Conservation (phyloP, 2,113 vertebrate species). For the Zosterops pallidus region DNA sequence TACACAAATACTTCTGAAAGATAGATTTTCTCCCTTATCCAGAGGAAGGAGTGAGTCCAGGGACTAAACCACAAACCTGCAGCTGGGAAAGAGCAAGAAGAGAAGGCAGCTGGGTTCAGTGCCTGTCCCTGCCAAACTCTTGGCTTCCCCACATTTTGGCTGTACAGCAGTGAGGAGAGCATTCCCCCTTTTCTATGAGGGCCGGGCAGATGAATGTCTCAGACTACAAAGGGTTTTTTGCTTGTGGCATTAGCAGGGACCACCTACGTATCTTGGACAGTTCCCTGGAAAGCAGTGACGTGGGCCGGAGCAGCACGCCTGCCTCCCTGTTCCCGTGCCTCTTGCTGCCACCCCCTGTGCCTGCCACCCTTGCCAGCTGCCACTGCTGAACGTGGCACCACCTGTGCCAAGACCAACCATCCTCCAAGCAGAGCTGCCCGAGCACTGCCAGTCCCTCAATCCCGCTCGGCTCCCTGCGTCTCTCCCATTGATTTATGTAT, state of each 20-base stretch:
- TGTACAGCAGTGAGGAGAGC: neutral
- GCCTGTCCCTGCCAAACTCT: neutral
- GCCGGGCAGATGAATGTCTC: neutral
- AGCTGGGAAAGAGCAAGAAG: neutral
- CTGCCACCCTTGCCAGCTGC: constrained; percentile 19
- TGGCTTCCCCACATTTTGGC: neutral
- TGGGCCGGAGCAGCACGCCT: neutral
- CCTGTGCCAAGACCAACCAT: constrained; percentile 16
- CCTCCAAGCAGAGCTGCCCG: neutral
- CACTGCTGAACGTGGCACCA: neutral
- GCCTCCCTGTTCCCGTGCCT: neutral
- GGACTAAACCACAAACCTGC: neutral
- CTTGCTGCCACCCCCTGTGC: neutral
- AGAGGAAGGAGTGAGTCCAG: neutral
- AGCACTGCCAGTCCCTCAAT: constrained; percentile 34
- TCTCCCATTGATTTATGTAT: constrained; percentile 71
- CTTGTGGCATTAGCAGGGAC: neutral
- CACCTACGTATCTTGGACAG: neutral
- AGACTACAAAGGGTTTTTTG: neutral
- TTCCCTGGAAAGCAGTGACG: neutral
- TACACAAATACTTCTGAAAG: neutral
- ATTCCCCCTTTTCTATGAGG: neutral
- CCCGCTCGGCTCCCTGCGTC: constrained; percentile 52
- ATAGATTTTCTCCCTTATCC: neutral
- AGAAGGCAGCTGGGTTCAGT: neutral